Base-by-base conservation (phyloP, 2,797 vertebrate species). In the Pseudocheirus occidentalis region DNA sequence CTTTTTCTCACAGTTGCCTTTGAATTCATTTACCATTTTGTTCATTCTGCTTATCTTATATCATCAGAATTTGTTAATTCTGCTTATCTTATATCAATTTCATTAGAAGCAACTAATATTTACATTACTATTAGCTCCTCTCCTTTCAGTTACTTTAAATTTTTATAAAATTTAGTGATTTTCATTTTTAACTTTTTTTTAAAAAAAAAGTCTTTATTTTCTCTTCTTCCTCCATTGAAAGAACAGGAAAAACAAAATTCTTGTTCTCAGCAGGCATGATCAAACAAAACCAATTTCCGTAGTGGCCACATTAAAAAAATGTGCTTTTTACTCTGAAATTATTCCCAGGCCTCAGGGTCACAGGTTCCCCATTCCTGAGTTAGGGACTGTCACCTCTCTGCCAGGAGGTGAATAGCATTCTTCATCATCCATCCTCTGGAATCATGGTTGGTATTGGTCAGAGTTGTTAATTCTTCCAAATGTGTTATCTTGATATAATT, bases 1-100 rank as follows among this genome's bases (percentile, higher is more conserved):
- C 46, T 2, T 4, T 59, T 40, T 54, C 94, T 95, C 40, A 6
- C 31, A 29, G 7, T 90, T 53, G 89, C 1, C 7, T 28, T 13
- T n/a, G 27, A 5, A 57, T 54, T 13, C 50, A 62, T 40, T 40
- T 5, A 18, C 93, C 21, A 4, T 91, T 91, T 50, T 93, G 34
- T 50, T 90, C 59, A 7, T n/a, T 46, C 91, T 46, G 73, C n/a
- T 95, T 58, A 14, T n/a, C 34, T 66, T n/a, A 66, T n/a, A 66
- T 96, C 87, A 87, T n/a, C n/a, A n/a, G n/a, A n/a, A n/a, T 91
- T 50, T 93, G 34, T 50, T 90, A 56, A 7, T n/a, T 46, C 91
- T 46, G 73, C n/a, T 95, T 58, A 52, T 52, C 52, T 52, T 52
- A 52, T 4, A 52, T 52, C 52, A 52, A n/a, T n/a, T n/a, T n/a